Conservation (phyloP, 2,888 invertebrate genomes). For the Crioceris asparagi region DNA sequence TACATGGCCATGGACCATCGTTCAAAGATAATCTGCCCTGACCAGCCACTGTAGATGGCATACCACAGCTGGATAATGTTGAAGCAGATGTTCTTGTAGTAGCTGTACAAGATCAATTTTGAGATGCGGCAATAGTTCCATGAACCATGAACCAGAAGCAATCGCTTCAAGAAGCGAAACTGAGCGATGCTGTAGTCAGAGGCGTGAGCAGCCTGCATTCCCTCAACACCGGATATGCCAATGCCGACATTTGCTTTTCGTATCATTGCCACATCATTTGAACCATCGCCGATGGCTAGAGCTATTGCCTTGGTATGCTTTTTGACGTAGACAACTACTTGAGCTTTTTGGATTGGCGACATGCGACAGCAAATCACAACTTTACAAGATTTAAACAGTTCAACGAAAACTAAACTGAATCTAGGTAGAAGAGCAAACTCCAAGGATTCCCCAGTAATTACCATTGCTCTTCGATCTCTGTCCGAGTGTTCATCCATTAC, state of each 20-base stretch:
- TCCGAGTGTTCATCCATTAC: too few relatives aligned
- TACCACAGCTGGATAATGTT: conserved; percentile 99
- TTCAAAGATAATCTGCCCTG: conserved; percentile 98
- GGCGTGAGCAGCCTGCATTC: conserved; percentile 95
- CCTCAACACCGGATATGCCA: conserved; percentile 94
- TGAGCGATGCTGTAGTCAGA: conserved; percentile 97
- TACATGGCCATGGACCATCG: conserved; percentile 76
- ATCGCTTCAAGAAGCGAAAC: conserved; percentile 84
- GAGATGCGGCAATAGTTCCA: conserved; percentile 98
- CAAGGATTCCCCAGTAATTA: conserved; percentile 93
- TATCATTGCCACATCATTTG: conserved; percentile 97
- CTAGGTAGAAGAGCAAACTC: conserved; percentile 56
- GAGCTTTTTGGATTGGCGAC: conserved; percentile 95
- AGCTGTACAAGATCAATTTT: conserved; percentile 95
- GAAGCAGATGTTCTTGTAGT: conserved; percentile 98
- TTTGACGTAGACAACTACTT: conserved; percentile 76
- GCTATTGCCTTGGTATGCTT: conserved; percentile 73
- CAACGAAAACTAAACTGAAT: conserved; percentile 74
- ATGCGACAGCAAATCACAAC: conserved; percentile 96
- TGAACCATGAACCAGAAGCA: conserved; percentile 93
- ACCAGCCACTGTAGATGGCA: conserved; percentile 95
- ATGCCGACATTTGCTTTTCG: conserved; percentile 96
- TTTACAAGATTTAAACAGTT: conserved; percentile 76
- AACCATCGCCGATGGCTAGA: conserved; percentile 93
- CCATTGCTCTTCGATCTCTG: too few relatives aligned